Evolutionary conservation across 2,797 vertebrate species (phyloP).

Genomic region (Pseudotriccus pelzelni): DNA sequence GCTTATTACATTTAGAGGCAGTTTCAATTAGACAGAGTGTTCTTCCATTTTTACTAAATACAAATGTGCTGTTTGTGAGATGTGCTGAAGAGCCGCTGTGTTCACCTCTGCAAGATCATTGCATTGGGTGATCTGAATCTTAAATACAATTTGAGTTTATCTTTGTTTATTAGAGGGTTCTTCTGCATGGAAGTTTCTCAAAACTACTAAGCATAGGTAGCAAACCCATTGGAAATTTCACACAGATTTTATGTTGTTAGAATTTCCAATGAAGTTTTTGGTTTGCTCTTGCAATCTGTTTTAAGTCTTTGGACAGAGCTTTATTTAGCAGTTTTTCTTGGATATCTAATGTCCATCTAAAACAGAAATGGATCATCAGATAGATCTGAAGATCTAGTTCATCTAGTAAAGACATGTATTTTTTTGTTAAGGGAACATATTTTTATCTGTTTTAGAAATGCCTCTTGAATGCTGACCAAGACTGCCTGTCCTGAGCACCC

Average conservation of each 20-base stretch:
- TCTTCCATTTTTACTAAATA: slow-evolving; percentile 8
- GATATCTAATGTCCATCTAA: not conserved
- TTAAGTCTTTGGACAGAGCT: not conserved
- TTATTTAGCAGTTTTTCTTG: not conserved
- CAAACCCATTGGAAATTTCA: not conserved
- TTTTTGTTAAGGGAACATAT: not conserved
- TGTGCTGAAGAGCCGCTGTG: not conserved
- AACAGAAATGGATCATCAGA: not conserved
- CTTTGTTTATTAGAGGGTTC: not conserved
- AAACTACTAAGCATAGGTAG: not conserved
- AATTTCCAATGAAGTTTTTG: not conserved
- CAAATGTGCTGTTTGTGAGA: not conserved
- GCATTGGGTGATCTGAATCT: not conserved
- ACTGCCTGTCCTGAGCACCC: not conserved
- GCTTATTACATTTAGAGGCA: slow-evolving; percentile 21
- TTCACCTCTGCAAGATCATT: not conserved
- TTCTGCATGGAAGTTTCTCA: not conserved
- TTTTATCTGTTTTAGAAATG: not conserved
- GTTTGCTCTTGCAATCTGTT: not conserved
- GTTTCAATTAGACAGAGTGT: slow-evolving; percentile 34
- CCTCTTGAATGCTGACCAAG: not conserved
- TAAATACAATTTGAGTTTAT: not conserved
- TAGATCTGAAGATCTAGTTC: not conserved
- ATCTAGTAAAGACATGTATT: not conserved
- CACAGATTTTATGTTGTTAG: not conserved